Evolutionary conservation across 2,797 vertebrate species (phyloP), one percentile per base, ranked within the genome.

Genomic region (Psittacula derbiana): DNA sequence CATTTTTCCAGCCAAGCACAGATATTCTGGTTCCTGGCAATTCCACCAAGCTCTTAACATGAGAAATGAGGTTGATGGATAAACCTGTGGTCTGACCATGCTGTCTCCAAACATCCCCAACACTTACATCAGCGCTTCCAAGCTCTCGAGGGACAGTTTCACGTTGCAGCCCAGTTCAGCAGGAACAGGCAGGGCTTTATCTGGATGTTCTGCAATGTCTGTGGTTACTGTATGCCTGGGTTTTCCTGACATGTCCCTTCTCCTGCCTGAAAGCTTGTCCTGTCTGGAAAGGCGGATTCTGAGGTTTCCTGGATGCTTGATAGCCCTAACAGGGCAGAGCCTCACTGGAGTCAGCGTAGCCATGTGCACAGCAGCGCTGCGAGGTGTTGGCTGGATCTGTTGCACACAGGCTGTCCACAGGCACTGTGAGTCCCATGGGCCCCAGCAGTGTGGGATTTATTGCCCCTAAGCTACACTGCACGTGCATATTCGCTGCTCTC

Each of bases 81-180:
- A 96, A 96, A 94, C 82, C 83, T 81, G 64, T 88, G 91, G 92
- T 80, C 90, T 92, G 91, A 96, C 73, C 90, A 80, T 49, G 60
- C 60, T 88, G 92, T 93, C 95, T 96, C 73, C 52, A 70, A 92
- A 94, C 61, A 91, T 96, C 94, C 67, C 74, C 10, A 24, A 94
- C 95, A 95, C 95, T 96, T 97, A 97, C 94, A 97, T 96, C 96
- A 97, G 91, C 90, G 67, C 60, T 94, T 94, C 64, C 86, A 80
- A 71, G 74, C 70, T 94, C 95, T 94, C 90, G 2, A 43, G 95
- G 90, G 92, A 96, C 66, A 84, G 73, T 85, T 87, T 81, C 85
- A 76, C 89, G 73, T 44, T 72, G 82, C 89, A 92, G 87, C n/a
- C 76, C 80, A 40, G 53, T 85, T 81, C 85, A 86, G 80, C 70